Conservation (phyloP, 2,888 invertebrate genomes). For the Tachystola acroxantha region DNA sequence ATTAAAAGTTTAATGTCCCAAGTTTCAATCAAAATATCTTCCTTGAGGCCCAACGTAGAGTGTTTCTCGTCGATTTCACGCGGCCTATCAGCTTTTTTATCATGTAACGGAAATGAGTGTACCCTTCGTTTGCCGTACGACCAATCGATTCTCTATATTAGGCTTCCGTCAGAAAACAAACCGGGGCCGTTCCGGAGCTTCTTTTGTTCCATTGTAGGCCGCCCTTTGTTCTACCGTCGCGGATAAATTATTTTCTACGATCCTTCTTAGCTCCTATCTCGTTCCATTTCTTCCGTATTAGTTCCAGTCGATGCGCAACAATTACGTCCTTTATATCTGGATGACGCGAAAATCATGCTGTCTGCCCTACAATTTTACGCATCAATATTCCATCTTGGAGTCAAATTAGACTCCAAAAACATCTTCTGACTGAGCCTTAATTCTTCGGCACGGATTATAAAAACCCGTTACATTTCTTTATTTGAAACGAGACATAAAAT, state of each 20-base stretch:
- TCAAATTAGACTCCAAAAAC: conserved; percentile 53
- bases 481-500: conserved; percentile 1
- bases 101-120: conserved; percentile 44
- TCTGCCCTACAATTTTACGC: conserved; percentile 70
- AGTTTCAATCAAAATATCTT: conserved; percentile 1
- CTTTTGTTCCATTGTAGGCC: conserved; percentile 70
- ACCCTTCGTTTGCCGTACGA: conserved; percentile 49
- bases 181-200: conserved; percentile 54
- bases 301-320: conserved; percentile 76
- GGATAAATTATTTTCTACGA: conserved; percentile 75
- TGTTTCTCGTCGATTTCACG: conserved; percentile 3
- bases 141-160: conserved; percentile 70
- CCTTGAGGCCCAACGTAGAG: neutral
- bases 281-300: conserved; percentile 76
- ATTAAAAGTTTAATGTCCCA: neutral
- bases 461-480: neutral
- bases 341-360: conserved; percentile 74
- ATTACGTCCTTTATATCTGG: conserved; percentile 73
- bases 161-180: conserved; percentile 70
- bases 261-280: conserved; percentile 69
- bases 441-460: neutral
- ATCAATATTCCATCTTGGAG: conserved; percentile 56
- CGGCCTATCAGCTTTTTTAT: conserved; percentile 29
- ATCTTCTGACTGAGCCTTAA: conserved; percentile 12
- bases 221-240: conserved; percentile 70